Evolutionary conservation across 2,797 vertebrate species (phyloP).

Genomic region (Melopsittacus undulatus): DNA sequence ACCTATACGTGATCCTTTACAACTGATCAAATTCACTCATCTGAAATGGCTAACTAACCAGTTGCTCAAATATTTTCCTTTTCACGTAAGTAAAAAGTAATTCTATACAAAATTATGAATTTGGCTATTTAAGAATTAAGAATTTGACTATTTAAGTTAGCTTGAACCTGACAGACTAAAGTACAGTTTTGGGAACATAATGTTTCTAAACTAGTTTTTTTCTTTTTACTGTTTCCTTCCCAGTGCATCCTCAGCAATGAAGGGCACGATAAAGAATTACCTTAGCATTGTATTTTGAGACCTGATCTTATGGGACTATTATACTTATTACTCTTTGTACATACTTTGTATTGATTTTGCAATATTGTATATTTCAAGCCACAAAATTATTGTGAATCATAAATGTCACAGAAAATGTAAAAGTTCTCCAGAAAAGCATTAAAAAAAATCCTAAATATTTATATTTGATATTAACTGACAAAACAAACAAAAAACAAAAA

Average conservation of each 20-base stretch:
- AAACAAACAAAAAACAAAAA: background rate
- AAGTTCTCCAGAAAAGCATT: background rate
- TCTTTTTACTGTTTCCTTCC: background rate
- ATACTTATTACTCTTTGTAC: background rate
- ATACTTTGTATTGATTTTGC: background rate
- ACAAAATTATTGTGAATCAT: background rate
- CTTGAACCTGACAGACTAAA: background rate
- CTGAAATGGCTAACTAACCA: background rate
- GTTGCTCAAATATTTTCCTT: background rate
- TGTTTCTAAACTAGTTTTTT: background rate
- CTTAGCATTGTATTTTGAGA: background rate
- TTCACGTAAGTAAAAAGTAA: background rate
- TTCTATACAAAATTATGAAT: background rate
- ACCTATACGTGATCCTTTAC: background rate
- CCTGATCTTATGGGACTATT: background rate
- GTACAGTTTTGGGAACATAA: background rate
- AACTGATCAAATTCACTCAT: background rate
- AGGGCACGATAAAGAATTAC: background rate
- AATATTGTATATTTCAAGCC: background rate
- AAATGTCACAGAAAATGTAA: background rate
- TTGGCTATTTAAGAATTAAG: background rate
- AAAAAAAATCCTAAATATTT: constrained; percentile 6
- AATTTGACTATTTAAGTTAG: background rate
- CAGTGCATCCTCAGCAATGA: background rate
- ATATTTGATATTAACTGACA: constrained; percentile 10